Evolutionary conservation across 1,140 invertebrate genomes (phyloP).

Genomic region (Heliconius nattereri): DNA sequence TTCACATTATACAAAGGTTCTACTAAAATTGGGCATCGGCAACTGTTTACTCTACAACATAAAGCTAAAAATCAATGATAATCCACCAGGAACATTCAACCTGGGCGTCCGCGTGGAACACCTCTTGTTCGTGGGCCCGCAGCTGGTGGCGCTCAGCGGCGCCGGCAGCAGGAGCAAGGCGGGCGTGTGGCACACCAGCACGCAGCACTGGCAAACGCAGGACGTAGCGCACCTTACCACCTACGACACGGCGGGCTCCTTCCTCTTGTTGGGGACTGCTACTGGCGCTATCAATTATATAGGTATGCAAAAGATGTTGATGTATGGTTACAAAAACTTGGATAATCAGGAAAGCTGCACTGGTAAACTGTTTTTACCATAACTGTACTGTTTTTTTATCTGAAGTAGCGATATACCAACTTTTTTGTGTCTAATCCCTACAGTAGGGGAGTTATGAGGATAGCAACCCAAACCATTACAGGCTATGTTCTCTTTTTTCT

Average conservation of each 20-base stretch:
- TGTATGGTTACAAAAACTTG: too few relatives aligned
- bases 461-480: too few relatives aligned
- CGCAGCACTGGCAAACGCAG: slow-evolving; percentile 98
- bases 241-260: slow-evolving; percentile 97
- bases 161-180: slow-evolving; percentile 90
- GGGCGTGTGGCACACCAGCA: slow-evolving; percentile 99
- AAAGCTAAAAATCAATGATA: neutral
- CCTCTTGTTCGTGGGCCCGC: slow-evolving; percentile 98
- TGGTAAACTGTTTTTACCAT: too few relatives aligned
- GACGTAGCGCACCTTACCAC: slow-evolving; percentile 97
- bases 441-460: too few relatives aligned
- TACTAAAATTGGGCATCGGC: too few relatives aligned
- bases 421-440: too few relatives aligned
- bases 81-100: slow-evolving; percentile 91
- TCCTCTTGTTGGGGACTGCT: slow-evolving; percentile 95
- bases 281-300: slow-evolving; percentile 99
- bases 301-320: slow-evolving; percentile 80
- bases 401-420: too few relatives aligned
- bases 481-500: too few relatives aligned
- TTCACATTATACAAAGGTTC: too few relatives aligned
- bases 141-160: slow-evolving; percentile 94
- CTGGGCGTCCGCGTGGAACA: slow-evolving; percentile 96
- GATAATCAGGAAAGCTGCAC: too few relatives aligned
- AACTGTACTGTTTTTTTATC: too few relatives aligned
- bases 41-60: too few relatives aligned